Conservation (phyloP, 2,797 vertebrate species). For the Denticeps clupeoides region DNA sequence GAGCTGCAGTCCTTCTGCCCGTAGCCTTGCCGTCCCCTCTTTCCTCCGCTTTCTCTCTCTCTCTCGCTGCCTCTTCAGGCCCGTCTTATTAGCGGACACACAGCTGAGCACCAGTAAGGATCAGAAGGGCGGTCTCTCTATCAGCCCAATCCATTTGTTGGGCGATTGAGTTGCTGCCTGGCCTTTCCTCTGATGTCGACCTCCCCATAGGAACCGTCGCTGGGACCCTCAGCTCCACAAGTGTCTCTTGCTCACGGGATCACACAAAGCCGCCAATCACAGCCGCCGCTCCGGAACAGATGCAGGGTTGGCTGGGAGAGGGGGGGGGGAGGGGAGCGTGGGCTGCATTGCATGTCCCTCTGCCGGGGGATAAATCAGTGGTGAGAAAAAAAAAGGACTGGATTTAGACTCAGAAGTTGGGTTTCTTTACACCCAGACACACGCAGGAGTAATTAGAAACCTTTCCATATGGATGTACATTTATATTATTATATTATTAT, state of each 20-base stretch:
- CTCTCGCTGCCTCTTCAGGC: conserved; percentile 34
- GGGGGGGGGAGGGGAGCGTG: background rate
- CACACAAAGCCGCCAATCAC: conserved; percentile 36
- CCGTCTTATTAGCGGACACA: conserved; percentile 62
- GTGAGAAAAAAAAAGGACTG: too few relatives aligned
- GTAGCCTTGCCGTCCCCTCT: background rate
- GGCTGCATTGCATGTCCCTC: too few relatives aligned
- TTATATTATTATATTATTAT: too few relatives aligned
- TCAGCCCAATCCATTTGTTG: conserved; percentile 68
- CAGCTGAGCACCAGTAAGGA: conserved; percentile 64
- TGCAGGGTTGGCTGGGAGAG: conserved; percentile 17
- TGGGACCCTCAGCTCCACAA: conserved; percentile 38
- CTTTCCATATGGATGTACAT: too few relatives aligned
- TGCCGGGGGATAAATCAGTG: too few relatives aligned
- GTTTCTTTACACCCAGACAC: too few relatives aligned
- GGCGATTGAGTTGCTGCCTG: conserved; percentile 60
- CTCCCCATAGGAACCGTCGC: conserved; percentile 34
- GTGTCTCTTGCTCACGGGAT: conserved; percentile 32
- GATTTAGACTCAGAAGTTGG: too few relatives aligned
- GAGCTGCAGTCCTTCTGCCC: background rate
- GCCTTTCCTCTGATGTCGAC: conserved; percentile 42
- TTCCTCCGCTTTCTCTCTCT: conserved; percentile 18
- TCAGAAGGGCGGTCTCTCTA: conserved; percentile 57
- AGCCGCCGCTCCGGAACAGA: conserved; percentile 33
- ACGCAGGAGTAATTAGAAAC: too few relatives aligned